phyloP scores from a whole-genome alignment of 1,140 invertebrate species.

The Lordiphosa clarofinis region DNA sequence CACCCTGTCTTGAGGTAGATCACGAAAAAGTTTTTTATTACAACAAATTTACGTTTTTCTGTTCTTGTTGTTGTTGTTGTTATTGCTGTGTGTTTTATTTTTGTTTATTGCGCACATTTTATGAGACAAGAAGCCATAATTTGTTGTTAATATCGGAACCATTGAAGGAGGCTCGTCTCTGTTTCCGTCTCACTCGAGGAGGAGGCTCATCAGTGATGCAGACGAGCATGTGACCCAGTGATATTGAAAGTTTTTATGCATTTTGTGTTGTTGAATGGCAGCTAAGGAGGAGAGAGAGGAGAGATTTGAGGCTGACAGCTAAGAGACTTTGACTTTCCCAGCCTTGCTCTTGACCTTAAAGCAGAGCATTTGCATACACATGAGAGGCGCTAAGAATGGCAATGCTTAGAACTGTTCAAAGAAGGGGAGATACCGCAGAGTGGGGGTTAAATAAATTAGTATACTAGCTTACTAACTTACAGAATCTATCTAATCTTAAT shows the following conservation, averaged over 20 bases:
- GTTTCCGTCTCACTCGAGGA: slow-evolving; percentile 6
- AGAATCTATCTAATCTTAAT: too few relatives aligned
- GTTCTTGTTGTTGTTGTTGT: slow-evolving; percentile 27
- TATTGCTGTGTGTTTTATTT: slow-evolving; percentile 24
- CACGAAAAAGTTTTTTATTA: slow-evolving; percentile 74
- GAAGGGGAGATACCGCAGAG: background rate
- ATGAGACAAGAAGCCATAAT: slow-evolving; percentile 67
- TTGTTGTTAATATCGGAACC: slow-evolving; percentile 71
- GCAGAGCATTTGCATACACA: slow-evolving; percentile 46
- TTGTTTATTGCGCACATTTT: slow-evolving; percentile 74
- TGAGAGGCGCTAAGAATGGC: slow-evolving; percentile 13
- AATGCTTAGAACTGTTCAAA: background rate
- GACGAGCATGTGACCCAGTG: slow-evolving; percentile 76
- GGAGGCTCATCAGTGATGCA: slow-evolving; percentile 72
- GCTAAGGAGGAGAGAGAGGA: background rate
- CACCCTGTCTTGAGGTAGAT: slow-evolving; percentile 66
- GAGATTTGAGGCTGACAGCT: slow-evolving; percentile 6
- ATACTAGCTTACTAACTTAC: too few relatives aligned
- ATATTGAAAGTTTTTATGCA: slow-evolving; percentile 75
- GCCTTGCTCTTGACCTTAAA: slow-evolving; percentile 67
- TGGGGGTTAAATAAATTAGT: too few relatives aligned
- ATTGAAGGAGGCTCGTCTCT: slow-evolving; percentile 47
- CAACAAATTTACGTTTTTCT: slow-evolving; percentile 52
- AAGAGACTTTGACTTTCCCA: slow-evolving; percentile 24
- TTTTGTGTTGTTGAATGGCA: slow-evolving; percentile 27